A percentile compares a stretch with the other conserved stretches of the same genome.
These are phyloP conservation scores for Mormyrus hasselquistii DNA, from an alignment of 2,797 vertebrate genomes.

Conservation along the genomic window DNA sequence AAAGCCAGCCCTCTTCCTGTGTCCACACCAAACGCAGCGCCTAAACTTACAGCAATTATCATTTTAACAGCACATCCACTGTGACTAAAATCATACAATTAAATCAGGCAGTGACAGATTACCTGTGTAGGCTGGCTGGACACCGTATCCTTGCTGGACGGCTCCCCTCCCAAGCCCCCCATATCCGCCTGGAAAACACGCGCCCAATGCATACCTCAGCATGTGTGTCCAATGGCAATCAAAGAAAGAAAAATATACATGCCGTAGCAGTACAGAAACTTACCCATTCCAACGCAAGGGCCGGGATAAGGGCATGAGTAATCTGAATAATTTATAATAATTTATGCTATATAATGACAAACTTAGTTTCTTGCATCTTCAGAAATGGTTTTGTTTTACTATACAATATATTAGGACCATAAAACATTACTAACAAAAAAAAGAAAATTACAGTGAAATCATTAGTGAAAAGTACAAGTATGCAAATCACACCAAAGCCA, in stretches of 20 bases:
- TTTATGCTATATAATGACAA: background rate
- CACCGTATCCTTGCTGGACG: conserved; percentile 40
- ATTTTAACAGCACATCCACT: background rate
- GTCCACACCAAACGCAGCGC: conserved; percentile 17
- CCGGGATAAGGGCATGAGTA: background rate
- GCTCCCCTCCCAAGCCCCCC: conserved; percentile 37
- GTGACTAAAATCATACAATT: background rate
- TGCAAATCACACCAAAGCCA: background rate
- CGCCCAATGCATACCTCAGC: background rate
- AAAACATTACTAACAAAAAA: background rate
- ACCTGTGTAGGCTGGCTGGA: background rate
- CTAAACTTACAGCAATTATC: background rate
- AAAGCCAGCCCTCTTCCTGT: conserved; percentile 19
- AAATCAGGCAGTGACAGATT: background rate
- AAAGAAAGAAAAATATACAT: background rate
- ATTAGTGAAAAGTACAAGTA: background rate
- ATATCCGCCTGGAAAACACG: conserved; percentile 34
- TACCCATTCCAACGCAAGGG: background rate
- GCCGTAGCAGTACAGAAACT: background rate
- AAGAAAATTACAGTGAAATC: background rate
- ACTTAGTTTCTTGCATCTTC: background rate
- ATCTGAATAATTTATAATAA: background rate
- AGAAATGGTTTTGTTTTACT: background rate
- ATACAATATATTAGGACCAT: background rate
- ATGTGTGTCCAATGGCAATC: background rate